Percentiles rank a stretch among this genome's conserved stretches.
Conservation (phyloP, 1,140 invertebrate species). For the Stenopsyche tienmushanensis region DNA sequence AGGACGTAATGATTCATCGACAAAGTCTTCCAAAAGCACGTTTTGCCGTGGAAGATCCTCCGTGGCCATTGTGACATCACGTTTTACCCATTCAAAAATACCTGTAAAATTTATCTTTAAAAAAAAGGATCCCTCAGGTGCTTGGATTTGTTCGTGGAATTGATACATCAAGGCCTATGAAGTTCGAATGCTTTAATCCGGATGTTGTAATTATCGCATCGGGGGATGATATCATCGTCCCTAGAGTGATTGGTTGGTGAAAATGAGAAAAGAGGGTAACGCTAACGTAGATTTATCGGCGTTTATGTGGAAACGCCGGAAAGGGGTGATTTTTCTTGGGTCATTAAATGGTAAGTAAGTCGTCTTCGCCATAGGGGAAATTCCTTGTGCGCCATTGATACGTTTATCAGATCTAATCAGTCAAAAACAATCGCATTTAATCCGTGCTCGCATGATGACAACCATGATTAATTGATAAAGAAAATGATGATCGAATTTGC, state of each 20-base stretch:
- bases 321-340: constrained; percentile 17
- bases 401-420: no score
- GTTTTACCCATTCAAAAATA: constrained; percentile 20
- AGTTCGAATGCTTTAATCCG: no score
- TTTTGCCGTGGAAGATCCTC: constrained; percentile 15
- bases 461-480: no score
- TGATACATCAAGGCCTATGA: no score
- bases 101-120: constrained; percentile 6
- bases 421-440: no score
- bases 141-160: no score
- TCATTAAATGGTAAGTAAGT: background rate
- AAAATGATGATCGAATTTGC: no score
- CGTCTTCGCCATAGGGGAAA: background rate
- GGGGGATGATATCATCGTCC: no score
- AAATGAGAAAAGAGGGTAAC: background rate
- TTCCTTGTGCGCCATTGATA: background rate
- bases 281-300: constrained; percentile 22
- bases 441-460: no score
- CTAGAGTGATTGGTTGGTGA: no score
- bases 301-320: constrained; percentile 16
- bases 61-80: constrained; percentile 9
- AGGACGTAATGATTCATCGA: constrained; percentile 8
- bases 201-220: no score
- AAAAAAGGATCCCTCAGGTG: background rate
- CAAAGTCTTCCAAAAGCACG: constrained; percentile 8